Evolutionary conservation across 2,888 invertebrate genomes (phyloP), one percentile per base, ranked within the genome.

Genomic region (Heliconius sara): DNA sequence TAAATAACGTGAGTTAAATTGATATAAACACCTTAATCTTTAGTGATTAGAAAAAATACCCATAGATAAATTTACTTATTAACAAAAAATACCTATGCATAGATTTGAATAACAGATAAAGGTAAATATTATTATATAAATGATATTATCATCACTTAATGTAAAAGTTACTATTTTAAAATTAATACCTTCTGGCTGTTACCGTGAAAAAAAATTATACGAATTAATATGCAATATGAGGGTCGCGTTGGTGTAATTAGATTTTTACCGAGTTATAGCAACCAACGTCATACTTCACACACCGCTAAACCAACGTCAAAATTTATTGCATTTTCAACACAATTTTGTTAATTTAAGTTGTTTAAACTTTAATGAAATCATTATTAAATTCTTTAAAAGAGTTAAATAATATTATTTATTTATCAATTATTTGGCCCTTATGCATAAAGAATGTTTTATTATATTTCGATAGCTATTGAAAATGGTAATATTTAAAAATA

Each of bases 191-290:
- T 12, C 3, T 19, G 25, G 25, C 43, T 43, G 75, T 39, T 47
- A 47, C 43, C 19, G 19, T 34, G 63, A 25, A 65, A 43, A 57
- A 65, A 25, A 60, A n/a, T 19, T 74, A 74, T 60, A 43, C 16
- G 27, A 75, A 65, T 75, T 75, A 75, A 65, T 73, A 73, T 22
- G 63, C 39, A 75, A 75, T 75, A 75, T 65, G 19, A 65, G 65
- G 75, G 75, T 65, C 65, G 65, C 75, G 75, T 13, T 27, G 43
- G 39, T 75, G 75, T 75, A 75, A 75, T 65, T 65, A 47, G 27
- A 75, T 75, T 75, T 72, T 43, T 75, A 47, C 19, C 19, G 43
- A 75, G 75, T 27, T 75, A 39, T 63, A 47, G 27, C 75, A 27
- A 47, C 39, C 39, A 25, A 47, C 43, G 43, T 22, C 9, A 27